Percentiles rank a stretch among this genome's conserved stretches.
Conservation (phyloP, 2,113 vertebrate genomes). For the Grallaria varia region DNA sequence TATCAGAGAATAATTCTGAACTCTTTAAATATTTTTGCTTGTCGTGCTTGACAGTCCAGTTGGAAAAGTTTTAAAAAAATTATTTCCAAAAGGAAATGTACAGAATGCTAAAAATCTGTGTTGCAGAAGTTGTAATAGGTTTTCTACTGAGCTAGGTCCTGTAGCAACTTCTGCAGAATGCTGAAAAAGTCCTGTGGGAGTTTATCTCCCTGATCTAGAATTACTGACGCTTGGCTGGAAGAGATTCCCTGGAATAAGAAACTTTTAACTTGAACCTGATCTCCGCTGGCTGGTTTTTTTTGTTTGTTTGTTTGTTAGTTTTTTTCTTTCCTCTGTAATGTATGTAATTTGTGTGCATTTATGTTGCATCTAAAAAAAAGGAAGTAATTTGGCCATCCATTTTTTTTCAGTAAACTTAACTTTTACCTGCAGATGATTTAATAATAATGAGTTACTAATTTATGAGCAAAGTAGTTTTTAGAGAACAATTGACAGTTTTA, state of each 20-base stretch:
- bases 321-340: not conserved
- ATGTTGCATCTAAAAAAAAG: not conserved
- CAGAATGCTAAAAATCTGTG: not conserved
- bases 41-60: not conserved
- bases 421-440: not conserved
- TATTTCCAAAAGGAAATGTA: not conserved
- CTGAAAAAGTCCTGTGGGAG: not conserved
- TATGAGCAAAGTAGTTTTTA: not conserved
- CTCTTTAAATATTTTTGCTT: not conserved
- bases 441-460: not conserved
- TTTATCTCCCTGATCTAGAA: not conserved
- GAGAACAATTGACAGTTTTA: not conserved
- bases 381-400: not conserved
- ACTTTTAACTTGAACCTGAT: not conserved
- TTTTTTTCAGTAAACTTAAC: not conserved
- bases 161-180: not conserved
- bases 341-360: not conserved
- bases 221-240: not conserved
- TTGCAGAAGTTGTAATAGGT: not conserved
- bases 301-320: too few relatives aligned
- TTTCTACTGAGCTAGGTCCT: not conserved
- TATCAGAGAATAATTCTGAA: not conserved
- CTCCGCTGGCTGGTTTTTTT: not conserved
- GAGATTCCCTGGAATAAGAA: not conserved
- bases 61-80: not conserved